Evolutionary conservation across 2,888 invertebrate genomes (phyloP).

Genomic region (Drosophila macrospina): DNA sequence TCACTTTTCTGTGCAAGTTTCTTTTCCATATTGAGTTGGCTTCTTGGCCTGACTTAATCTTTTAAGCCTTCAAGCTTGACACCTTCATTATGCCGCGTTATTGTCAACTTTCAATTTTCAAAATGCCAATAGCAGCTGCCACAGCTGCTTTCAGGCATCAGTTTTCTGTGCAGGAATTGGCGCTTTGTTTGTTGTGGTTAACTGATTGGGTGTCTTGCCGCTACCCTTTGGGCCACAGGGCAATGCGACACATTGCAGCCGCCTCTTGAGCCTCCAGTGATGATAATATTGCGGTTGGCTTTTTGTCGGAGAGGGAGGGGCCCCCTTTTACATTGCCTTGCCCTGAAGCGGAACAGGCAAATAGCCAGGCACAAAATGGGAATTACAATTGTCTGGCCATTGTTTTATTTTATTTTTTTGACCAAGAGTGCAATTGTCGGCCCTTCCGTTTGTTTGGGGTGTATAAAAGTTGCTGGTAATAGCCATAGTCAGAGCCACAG

Average conservation of each 20-base stretch:
- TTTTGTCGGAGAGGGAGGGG: background rate
- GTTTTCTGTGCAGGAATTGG: constrained; percentile 10
- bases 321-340: constrained; percentile 30
- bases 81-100: too few relatives aligned
- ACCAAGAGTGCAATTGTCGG: constrained; percentile 60
- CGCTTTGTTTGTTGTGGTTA: constrained; percentile 71
- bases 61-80: too few relatives aligned
- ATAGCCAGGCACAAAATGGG: constrained; percentile 31
- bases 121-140: constrained; percentile 32
- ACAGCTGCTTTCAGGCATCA: constrained; percentile 36
- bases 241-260: constrained; percentile 56
- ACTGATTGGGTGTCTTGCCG: constrained; percentile 34
- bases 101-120: constrained; percentile 19
- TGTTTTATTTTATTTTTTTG: constrained; percentile 55
- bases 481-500: constrained; percentile 9
- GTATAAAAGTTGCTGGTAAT: constrained; percentile 35
- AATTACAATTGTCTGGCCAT: constrained; percentile 69
- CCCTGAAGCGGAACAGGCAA: constrained; percentile 46
- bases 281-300: constrained; percentile 3
- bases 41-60: too few relatives aligned
- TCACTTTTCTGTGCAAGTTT: too few relatives aligned
- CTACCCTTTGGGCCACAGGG: constrained; percentile 38
- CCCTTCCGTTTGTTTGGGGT: constrained; percentile 65
- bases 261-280: background rate
- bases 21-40: too few relatives aligned